Percentiles rank a stretch among this genome's conserved stretches.
phyloP scores from a whole-genome alignment of 2,113 vertebrate species.

The Sylvietta virens region DNA sequence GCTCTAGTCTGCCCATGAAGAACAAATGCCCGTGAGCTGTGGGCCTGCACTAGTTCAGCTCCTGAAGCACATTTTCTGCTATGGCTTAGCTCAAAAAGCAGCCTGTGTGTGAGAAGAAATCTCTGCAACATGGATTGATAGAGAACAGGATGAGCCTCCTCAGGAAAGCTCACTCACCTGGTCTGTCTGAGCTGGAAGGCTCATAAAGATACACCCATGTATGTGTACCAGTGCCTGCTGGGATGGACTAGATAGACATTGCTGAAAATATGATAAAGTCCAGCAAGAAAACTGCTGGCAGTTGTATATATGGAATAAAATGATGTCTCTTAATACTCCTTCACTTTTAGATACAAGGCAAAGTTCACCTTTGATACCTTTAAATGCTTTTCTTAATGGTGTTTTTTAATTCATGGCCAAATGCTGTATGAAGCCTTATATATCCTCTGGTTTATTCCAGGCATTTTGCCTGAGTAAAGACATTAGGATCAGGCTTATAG shows the following conservation, averaged over 20 bases:
- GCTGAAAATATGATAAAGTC: not conserved
- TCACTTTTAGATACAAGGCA: not conserved
- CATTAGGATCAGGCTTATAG: not conserved
- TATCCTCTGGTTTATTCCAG: not conserved
- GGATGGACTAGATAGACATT: not conserved
- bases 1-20: not conserved
- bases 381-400: not conserved
- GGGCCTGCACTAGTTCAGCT: not conserved
- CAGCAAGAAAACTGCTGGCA: not conserved
- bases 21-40: not conserved
- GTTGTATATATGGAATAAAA: not conserved
- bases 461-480: slow-evolving; percentile 26
- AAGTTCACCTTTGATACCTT: not conserved
- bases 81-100: not conserved
- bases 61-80: not conserved
- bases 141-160: not conserved
- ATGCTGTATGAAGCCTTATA: not conserved
- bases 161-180: not conserved
- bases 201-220: accelerated
- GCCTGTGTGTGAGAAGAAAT: accelerated
- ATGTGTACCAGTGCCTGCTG: too few species aligned
- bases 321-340: not conserved
- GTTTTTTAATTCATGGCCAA: not conserved
- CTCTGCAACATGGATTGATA: accelerated
- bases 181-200: not conserved